A percentile compares a stretch with the other conserved stretches of the same genome.
Evolutionary conservation across 2,797 vertebrate species (phyloP).

Genomic region (Myotis myotis): DNA sequence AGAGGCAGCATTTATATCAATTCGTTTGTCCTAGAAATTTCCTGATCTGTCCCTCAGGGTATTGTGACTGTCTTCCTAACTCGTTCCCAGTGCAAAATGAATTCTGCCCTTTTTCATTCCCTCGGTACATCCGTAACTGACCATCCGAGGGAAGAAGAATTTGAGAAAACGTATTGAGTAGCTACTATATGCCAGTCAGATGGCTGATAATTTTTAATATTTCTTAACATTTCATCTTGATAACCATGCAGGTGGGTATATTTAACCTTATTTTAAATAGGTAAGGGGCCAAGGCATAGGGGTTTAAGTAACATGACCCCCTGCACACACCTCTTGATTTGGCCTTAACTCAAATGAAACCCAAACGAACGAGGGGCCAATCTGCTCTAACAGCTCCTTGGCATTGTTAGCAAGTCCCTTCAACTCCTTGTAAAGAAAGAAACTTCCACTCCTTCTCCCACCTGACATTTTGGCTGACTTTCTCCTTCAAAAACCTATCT

Average conservation of each 20-base stretch:
- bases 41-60: neutral
- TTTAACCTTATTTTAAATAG: neutral
- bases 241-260: neutral
- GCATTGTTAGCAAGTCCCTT: neutral
- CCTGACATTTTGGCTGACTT: neutral
- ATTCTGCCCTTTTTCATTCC: neutral
- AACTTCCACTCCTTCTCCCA: neutral
- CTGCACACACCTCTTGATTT: neutral
- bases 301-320: neutral
- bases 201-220: neutral
- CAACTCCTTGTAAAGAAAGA: neutral
- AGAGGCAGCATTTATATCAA: neutral
- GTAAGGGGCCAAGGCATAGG: neutral
- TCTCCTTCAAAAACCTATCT: neutral
- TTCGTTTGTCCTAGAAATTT: neutral
- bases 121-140: neutral
- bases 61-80: neutral
- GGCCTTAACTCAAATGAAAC: neutral
- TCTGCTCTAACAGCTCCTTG: neutral
- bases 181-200: neutral
- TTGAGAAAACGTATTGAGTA: neutral
- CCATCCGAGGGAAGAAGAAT: neutral
- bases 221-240: neutral
- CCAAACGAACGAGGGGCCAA: neutral
- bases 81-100: neutral